Percentiles rank a stretch among this genome's conserved stretches.
Conservation (phyloP, 2,888 invertebrate species). For the Xylophagus ater region DNA sequence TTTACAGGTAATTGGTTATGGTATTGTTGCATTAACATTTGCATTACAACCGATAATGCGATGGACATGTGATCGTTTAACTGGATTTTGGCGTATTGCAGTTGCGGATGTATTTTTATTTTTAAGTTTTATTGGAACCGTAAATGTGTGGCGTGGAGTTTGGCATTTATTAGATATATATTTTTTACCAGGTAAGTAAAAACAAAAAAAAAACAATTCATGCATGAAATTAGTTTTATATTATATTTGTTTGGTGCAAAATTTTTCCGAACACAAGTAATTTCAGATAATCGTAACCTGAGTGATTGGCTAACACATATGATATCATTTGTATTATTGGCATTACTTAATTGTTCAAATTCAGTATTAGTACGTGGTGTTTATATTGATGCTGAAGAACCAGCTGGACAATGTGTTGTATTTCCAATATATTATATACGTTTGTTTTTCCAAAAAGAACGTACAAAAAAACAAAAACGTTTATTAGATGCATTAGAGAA, state of each 20-base stretch:
- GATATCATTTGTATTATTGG: slow-evolving; percentile 59
- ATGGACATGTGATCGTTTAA: slow-evolving; percentile 55
- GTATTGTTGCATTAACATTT: slow-evolving; percentile 60
- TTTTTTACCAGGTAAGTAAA: slow-evolving; percentile 56
- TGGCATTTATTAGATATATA: slow-evolving; percentile 73
- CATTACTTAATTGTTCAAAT: slow-evolving; percentile 75
- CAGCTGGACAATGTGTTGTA: slow-evolving; percentile 69
- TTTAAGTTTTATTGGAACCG: slow-evolving; percentile 65
- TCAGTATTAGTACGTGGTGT: slow-evolving; percentile 78
- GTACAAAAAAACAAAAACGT: slow-evolving; percentile 48
- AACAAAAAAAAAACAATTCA: neutral
- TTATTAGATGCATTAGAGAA: slow-evolving; percentile 25
- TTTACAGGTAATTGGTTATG: slow-evolving; percentile 51
- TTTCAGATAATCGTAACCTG: slow-evolving; percentile 43
- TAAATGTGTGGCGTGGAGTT: slow-evolving; percentile 80
- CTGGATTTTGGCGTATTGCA: slow-evolving; percentile 54
- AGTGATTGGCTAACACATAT: slow-evolving; percentile 75
- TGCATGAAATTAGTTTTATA: neutral
- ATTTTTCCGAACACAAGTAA: neutral
- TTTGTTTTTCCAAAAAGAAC: slow-evolving; percentile 59
- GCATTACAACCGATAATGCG: slow-evolving; percentile 62
- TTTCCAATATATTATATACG: slow-evolving; percentile 76
- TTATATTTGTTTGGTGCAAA: neutral
- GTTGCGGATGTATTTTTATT: slow-evolving; percentile 68
- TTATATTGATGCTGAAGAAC: slow-evolving; percentile 77